Evolutionary conservation across 2,113 vertebrate species (phyloP).

Genomic region (Hyperopisus bebe): DNA sequence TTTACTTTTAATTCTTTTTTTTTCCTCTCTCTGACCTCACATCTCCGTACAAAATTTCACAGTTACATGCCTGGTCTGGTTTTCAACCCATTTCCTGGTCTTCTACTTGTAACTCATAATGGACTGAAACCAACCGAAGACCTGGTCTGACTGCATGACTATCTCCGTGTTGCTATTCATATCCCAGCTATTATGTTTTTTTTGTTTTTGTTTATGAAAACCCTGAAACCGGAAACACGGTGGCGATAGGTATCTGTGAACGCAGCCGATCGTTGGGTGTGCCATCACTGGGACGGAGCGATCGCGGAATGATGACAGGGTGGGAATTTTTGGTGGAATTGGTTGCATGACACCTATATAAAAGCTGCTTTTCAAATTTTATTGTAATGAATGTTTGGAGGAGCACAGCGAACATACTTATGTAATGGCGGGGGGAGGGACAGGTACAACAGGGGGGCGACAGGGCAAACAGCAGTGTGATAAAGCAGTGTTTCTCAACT

Average conservation of each 20-base stretch:
- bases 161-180: background rate
- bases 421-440: background rate
- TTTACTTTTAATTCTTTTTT: slow-evolving; percentile 3
- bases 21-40: background rate
- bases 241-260: background rate
- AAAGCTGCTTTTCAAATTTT: background rate
- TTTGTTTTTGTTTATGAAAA: background rate
- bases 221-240: background rate
- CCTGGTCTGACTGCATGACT: background rate
- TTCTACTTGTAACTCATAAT: background rate
- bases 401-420: background rate
- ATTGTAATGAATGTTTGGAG: background rate
- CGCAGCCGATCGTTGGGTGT: background rate
- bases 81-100: background rate
- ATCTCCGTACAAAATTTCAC: slow-evolving; percentile 15
- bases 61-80: background rate
- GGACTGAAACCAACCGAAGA: background rate
- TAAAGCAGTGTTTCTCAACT: background rate
- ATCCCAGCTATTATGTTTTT: background rate
- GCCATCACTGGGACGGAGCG: background rate
- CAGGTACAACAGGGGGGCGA: background rate
- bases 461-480: background rate
- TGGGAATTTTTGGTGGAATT: background rate
- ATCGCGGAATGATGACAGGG: background rate
- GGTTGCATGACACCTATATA: background rate